Base-by-base conservation (phyloP, 2,113 vertebrate genomes). In the Sclerurus mexicanus region DNA sequence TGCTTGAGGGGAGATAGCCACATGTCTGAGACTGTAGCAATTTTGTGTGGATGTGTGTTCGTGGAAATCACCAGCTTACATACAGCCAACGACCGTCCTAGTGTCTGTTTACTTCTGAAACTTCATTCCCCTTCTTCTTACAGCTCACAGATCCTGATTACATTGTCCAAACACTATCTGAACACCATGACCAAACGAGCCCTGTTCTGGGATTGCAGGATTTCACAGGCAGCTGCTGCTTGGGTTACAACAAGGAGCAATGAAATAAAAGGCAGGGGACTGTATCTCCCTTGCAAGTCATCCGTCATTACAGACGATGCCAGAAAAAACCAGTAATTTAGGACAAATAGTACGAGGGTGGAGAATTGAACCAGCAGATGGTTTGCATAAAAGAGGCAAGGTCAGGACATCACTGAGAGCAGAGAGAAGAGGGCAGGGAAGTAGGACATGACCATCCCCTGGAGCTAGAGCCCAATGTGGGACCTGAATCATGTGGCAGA, bases 81-180 rank as follows among this genome's bases (percentile, higher is more conserved):
- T 1, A 0, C 11, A 39, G 24, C 14, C n/a, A 53, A 27, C 15
- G 39, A n/a, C 35, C 2, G 0, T 60, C 56, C 27, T 8, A 66
- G 50, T 1, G 1, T 31, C 20, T 55, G 42, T 49, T 39, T 31
- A 40, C 35, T 90, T 58, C 66, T 85, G 72, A 79, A 63, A 75
- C 14, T 28, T 72, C 56, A 72, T 19, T 25, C 28, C 28, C 56
- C 46, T 69, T 71, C 10, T 18, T 47, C 30, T 87, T 30, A 67
- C 15, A 6, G 39, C 35, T 86, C 76, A 72, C 0, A 0, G 66
- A 42, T 72, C 62, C 62, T 39, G 25, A n/a, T 44, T 14, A 24
- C 0, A 0, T 31, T 62, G 44, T 20, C 68, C 53, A 72, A 85
- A 66, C 35, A 17, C 1, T 0, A 81, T 56, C 39, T 50, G 46